Percentiles rank a stretch among this genome's conserved stretches.
These are phyloP conservation scores for Shargacucullia verbasci DNA, from an alignment of 2,888 invertebrate species.

Conservation along the genomic window DNA sequence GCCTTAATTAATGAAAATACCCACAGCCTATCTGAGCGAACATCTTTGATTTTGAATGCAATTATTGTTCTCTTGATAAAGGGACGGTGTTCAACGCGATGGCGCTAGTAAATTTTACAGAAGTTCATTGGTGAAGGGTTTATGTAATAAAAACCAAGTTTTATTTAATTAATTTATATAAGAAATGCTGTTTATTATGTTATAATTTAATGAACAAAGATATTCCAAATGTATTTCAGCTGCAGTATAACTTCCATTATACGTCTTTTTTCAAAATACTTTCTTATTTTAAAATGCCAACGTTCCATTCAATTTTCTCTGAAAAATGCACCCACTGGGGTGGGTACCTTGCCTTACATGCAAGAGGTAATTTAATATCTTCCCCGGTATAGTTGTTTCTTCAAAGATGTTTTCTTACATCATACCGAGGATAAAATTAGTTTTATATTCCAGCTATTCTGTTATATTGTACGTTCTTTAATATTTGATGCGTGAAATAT, in stretches of 20 bases:
- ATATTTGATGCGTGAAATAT: conserved; percentile 2
- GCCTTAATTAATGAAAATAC: conserved; percentile 87
- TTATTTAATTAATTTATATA: not conserved
- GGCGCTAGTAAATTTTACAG: conserved; percentile 50
- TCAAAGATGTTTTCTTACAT: conserved; percentile 27
- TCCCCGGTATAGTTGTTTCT: conserved; percentile 27
- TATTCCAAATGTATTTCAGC: conserved; percentile 2
- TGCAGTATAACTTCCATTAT: conserved; percentile 2
- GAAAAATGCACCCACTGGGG: conserved; percentile 52
- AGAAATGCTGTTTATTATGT: not conserved
- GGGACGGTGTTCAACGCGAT: conserved; percentile 64
- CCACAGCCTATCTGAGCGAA: conserved; percentile 76
- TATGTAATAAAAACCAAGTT: conserved; percentile 5
- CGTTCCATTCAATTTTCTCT: conserved; percentile 55
- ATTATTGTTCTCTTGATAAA: conserved; percentile 86
- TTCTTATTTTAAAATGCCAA: conserved; percentile 37
- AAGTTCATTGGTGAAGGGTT: conserved; percentile 8
- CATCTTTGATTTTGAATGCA: conserved; percentile 88
- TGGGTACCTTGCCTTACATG: conserved; percentile 43
- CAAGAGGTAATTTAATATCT: conserved; percentile 50
- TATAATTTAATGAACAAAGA: conserved; percentile 4
- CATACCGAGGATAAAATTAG: conserved; percentile 21
- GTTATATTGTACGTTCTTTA: not conserved
- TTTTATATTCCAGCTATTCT: conserved; percentile 20
- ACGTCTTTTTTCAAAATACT: conserved; percentile 18